Evolutionary conservation across 2,113 vertebrate genomes (phyloP), one percentile per base, ranked within the genome.

Genomic region (Kryptolebias marmoratus): DNA sequence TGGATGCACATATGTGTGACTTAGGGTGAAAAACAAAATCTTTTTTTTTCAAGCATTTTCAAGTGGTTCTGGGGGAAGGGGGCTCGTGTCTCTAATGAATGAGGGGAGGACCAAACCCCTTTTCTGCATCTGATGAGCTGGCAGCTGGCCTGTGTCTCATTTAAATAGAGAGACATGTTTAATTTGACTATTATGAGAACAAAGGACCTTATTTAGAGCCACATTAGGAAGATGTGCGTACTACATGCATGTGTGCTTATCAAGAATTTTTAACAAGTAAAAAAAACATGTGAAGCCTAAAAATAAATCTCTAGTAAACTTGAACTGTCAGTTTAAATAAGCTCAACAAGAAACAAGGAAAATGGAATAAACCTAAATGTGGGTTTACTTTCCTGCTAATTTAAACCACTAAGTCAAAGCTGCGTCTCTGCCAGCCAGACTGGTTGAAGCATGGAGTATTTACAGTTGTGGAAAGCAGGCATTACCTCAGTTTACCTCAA

Each of bases 111-210:
- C 39, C 10, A 42, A 30, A 5, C n/a, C 50, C 53, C 70, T 49
- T 75, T 68, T 74, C 62, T 80, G 48, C 53, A 61, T 47, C 55
- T 70, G 75, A 59, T 18, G 75, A 73, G 68, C 72, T 71, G 79
- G 83, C 90, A 92, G 90, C 89, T 90, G 89, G 85, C 76, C 65
- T 80, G 81, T 50, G 71, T 78, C 75, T 81, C 67, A 88, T 83
- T 84, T 72, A 88, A 71, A 82, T 4, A 62, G 68, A 89, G 87
- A 79, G 85, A 87, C 85, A 82, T 64, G 79, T 90, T 90, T 87
- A 85, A 91, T 88, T 83, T 86, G 81, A 86, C 85, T 83, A 89
- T 91, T 90, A 89, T 61, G 80, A 85, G 88, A 92, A 91, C 89
- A 90, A 93, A 85, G 81, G 54, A 39, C 12, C 71, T 79, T 71